phyloP scores from a whole-genome alignment of 2,888 invertebrate species.

The Watsonalla binaria region DNA sequence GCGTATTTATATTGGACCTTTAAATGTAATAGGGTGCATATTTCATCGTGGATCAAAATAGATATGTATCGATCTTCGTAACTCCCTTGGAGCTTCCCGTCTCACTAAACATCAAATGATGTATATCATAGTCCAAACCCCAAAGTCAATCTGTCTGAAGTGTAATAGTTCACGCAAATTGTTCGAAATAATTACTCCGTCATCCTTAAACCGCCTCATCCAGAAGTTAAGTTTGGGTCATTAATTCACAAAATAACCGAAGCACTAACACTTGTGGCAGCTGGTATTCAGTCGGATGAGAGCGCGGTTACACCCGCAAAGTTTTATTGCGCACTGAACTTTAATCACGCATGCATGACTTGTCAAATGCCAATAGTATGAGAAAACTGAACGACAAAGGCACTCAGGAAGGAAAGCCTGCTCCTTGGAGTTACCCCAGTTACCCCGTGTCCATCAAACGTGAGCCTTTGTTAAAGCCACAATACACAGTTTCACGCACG shows the following conservation, averaged over 20 bases:
- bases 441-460: constrained; percentile 23
- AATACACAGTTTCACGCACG: constrained; percentile 21
- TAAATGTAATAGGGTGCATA: too few relatives aligned
- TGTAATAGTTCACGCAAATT: not conserved
- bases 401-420: not conserved
- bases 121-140: not conserved
- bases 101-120: not conserved
- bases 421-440: not conserved
- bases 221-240: not conserved
- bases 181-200: not conserved
- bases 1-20: too few relatives aligned
- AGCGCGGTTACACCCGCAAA: constrained; percentile 19
- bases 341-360: constrained; percentile 62
- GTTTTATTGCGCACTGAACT: constrained; percentile 37
- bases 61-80: too few relatives aligned
- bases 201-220: not conserved
- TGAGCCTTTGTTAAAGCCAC: constrained; percentile 14
- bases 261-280: constrained; percentile 2
- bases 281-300: constrained; percentile 7
- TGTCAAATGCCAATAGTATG: constrained; percentile 13
- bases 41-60: too few relatives aligned
- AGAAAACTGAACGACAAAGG: constrained; percentile 1
- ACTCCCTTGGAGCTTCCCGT: too few relatives aligned
- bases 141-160: not conserved
- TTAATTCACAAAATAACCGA: not conserved